Evolutionary conservation across 2,113 vertebrate genomes (phyloP).

Genomic region (Dicentrarchus labrax): DNA sequence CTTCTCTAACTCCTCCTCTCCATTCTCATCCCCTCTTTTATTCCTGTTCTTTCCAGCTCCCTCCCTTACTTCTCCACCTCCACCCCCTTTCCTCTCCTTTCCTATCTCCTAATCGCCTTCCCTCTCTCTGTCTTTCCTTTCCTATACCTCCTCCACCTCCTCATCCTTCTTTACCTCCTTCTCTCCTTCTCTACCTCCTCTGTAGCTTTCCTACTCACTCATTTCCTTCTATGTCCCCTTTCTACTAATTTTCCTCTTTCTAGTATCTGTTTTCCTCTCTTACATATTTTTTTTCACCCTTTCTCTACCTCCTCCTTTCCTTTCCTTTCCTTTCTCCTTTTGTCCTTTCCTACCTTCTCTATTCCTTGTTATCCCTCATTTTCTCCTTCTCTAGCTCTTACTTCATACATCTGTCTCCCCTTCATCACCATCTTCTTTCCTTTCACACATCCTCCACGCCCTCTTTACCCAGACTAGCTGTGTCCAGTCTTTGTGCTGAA

Average conservation of each 20-base stretch:
- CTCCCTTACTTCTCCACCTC: neutral
- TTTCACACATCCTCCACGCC: neutral
- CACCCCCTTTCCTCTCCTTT: neutral
- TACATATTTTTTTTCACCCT: neutral
- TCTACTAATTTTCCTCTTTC: too few species aligned
- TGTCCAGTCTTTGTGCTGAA: too few species aligned
- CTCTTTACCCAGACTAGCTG: neutral
- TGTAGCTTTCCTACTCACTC: too few species aligned
- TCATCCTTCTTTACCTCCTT: neutral
- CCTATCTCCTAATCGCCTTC: too few species aligned
- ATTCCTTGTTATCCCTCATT: neutral
- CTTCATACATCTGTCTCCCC: neutral
- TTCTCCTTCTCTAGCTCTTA: too few species aligned
- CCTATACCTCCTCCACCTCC: neutral
- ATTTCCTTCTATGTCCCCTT: too few species aligned
- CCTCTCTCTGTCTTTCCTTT: neutral
- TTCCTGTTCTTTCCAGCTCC: too few species aligned
- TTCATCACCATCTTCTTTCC: neutral
- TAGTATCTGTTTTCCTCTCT: too few species aligned
- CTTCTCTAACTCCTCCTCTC: too few species aligned
- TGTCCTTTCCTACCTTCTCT: too few species aligned
- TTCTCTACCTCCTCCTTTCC: neutral
- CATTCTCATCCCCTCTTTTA: too few species aligned
- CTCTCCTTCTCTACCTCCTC: neutral
- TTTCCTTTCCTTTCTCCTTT: neutral